Base-by-base conservation (phyloP, 2,888 invertebrate genomes). In the Cotesia congregata region DNA sequence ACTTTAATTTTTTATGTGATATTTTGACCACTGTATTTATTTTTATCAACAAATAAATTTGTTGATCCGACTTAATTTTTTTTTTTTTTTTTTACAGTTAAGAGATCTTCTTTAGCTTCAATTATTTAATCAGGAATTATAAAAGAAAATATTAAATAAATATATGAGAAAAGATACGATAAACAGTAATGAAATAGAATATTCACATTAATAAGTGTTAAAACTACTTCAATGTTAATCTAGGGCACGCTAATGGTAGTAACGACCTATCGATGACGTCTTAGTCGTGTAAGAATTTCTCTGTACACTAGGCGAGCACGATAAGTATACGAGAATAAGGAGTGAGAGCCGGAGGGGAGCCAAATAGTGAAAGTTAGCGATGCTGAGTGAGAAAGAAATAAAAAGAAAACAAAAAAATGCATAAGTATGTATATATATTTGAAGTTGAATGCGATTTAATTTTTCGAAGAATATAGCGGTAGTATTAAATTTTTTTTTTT, bases 351-450 rank as follows among this genome's bases (percentile, higher is more conserved):
- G 70, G 72, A 72, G 76, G 72, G 64, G 78, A 77, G 69, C 80
- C 81, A 81, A 83, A 83, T 82, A 85, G 84, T 85, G 85, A 84
- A 84, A 85, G 84, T 84, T 83, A 72, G 79, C 82, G 81, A 81
- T 78, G 76, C 79, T 80, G 76, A 62, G 72, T 76, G 50, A 67
- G 70, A 64, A 72, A 70, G 65, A 50, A 50, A 50, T 7, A 50
- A 50, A 50, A 50, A 50, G 50, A 50, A 4, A 50, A 50, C 7
- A 50, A 50, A 50, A 50, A 50, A 12, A 50, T 9, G 12, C 4
- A 50, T 50, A 12, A 9, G 12, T 50, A 50, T 50, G 12, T 50
- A 12, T 12, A 50, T 50, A 50, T 50, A 50, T 69, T 41, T 15
- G 7, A 50, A 50, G 12, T 50, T 50, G 50, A 50, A 7, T 12